phyloP scores from a whole-genome alignment of 2,113 vertebrate genomes.

The Pristiophorus japonicus region DNA sequence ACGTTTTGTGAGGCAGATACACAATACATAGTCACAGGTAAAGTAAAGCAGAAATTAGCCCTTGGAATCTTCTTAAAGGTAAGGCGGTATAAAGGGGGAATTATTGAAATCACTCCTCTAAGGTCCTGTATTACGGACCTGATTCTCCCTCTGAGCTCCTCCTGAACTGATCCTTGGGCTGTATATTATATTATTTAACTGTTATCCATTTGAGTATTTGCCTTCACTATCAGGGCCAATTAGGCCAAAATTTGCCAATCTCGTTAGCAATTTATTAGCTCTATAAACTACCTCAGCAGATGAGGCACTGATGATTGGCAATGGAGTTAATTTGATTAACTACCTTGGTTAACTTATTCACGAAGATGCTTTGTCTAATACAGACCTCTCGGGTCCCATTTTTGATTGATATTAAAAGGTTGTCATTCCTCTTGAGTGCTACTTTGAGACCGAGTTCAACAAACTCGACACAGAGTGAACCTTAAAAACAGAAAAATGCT shows the following conservation, averaged over 20 bases:
- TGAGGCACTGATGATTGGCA: constrained; percentile 17
- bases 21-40: background rate
- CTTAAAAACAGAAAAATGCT: background rate
- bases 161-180: background rate
- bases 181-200: constrained; percentile 13
- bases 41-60: background rate
- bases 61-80: background rate
- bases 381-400: no score
- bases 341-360: no score
- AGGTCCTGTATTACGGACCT: background rate
- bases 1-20: background rate
- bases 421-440: background rate
- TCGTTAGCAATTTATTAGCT: constrained; percentile 17
- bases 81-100: background rate
- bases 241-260: constrained; percentile 30
- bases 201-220: constrained; percentile 29
- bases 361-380: background rate
- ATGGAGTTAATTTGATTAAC: constrained; percentile 28
- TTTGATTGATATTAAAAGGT: background rate
- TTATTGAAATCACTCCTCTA: background rate
- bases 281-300: constrained; percentile 14
- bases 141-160: background rate
- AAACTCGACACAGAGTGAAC: background rate
- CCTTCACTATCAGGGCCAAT: background rate
- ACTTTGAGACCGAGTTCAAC: background rate